phyloP scores from a whole-genome alignment of 2,797 vertebrate species.

The Dendrocincla tyrannina region DNA sequence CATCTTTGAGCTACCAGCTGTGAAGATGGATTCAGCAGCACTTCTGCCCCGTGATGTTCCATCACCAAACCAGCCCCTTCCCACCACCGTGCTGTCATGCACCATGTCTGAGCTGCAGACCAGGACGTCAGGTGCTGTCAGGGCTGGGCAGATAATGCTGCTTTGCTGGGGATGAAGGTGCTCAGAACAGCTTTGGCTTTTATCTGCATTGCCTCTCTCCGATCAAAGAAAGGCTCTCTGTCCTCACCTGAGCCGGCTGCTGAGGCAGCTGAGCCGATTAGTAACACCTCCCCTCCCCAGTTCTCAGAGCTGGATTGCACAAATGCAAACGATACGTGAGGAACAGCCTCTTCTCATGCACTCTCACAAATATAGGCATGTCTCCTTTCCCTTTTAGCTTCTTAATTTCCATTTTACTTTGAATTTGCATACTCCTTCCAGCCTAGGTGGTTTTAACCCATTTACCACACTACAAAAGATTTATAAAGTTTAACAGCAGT shows the following conservation, averaged over 20 bases:
- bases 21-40: neutral
- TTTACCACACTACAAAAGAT: conserved; percentile 38
- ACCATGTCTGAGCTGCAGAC: neutral
- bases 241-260: neutral
- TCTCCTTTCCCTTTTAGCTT: neutral
- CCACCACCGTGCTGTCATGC: fast-evolving
- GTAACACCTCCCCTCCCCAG: neutral
- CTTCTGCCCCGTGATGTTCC: neutral
- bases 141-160: neutral
- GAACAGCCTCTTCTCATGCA: neutral
- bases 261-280: fast-evolving
- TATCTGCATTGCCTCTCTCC: neutral
- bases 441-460: conserved; percentile 15
- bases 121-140: fast-evolving
- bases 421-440: conserved; percentile 45
- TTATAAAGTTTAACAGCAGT: conserved; percentile 47
- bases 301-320: neutral
- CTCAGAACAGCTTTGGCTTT: neutral
- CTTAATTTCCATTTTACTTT: conserved; percentile 22
- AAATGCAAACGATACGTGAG: neutral
- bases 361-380: neutral
- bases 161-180: neutral
- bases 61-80: neutral
- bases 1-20: neutral
- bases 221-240: neutral